Evolutionary conservation across 2,797 vertebrate species (phyloP).

Genomic region (Eulemur coronatus): DNA sequence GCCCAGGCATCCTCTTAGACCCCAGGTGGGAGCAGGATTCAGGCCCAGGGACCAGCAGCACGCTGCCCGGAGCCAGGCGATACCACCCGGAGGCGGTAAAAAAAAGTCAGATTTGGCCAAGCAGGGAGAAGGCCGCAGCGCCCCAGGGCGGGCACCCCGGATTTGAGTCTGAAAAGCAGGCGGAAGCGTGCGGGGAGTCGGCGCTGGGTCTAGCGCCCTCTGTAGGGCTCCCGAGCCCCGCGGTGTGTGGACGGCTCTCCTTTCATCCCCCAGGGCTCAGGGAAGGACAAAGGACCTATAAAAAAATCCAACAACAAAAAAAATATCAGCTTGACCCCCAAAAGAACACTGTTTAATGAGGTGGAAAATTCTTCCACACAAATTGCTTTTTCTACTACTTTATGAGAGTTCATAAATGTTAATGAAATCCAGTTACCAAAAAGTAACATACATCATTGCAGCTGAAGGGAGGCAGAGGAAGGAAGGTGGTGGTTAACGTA

Average conservation of each 20-base stretch:
- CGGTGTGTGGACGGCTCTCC: background rate
- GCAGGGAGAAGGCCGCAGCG: background rate
- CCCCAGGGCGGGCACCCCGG: background rate
- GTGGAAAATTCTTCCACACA: slow-evolving; percentile 80
- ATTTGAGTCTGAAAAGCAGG: background rate
- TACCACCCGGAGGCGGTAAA: background rate
- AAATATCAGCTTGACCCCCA: slow-evolving; percentile 72
- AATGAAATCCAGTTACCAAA: slow-evolving; percentile 83
- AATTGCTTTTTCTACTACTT: slow-evolving; percentile 78
- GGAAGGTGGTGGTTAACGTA: slow-evolving; percentile 63
- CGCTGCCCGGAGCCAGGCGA: background rate
- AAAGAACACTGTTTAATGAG: slow-evolving; percentile 80
- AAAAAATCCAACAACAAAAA: slow-evolving; percentile 63
- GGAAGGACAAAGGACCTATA: slow-evolving; percentile 73
- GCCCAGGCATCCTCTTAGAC: background rate
- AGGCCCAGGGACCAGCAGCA: background rate
- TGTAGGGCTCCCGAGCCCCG: background rate
- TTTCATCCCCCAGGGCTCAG: slow-evolving; percentile 33
- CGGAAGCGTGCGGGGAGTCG: rapidly evolving
- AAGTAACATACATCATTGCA: slow-evolving; percentile 79
- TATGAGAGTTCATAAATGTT: slow-evolving; percentile 83
- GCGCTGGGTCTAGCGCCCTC: slow-evolving; percentile 41
- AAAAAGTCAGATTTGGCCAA: background rate
- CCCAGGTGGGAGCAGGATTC: background rate
- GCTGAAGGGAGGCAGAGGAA: slow-evolving; percentile 71